Evolutionary conservation across 2,797 vertebrate species (phyloP).

Genomic region (Urocyon cinereoargenteus): DNA sequence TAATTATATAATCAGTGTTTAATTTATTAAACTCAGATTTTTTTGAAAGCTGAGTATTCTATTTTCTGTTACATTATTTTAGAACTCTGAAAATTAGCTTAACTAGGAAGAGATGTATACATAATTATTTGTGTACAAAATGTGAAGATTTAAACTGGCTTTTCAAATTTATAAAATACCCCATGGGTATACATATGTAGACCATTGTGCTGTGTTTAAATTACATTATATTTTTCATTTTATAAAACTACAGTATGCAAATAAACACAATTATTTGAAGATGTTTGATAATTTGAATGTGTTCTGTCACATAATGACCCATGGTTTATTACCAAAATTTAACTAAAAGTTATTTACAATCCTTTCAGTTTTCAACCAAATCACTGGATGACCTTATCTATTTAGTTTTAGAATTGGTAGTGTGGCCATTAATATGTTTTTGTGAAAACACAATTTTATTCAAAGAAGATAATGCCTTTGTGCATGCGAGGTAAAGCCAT

Average conservation of each 20-base stretch:
- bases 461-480: not conserved
- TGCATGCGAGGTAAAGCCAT: not conserved
- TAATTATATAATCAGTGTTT: slow-evolving; percentile 26
- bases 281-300: not conserved
- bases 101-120: not conserved
- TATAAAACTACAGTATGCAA: not conserved
- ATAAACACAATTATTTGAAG: not conserved
- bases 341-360: not conserved
- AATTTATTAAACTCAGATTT: not conserved
- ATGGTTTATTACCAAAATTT: not conserved
- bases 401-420: not conserved
- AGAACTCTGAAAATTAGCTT: not conserved
- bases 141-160: not conserved
- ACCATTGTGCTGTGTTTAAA: not conserved
- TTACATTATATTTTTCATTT: not conserved
- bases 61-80: slow-evolving; percentile 43
- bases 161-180: not conserved
- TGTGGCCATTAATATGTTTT: not conserved
- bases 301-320: not conserved
- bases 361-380: not conserved
- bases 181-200: not conserved
- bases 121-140: not conserved
- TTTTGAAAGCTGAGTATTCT: not conserved
- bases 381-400: not conserved
- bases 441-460: not conserved